Evolutionary conservation across 2,888 invertebrate species (phyloP).

Genomic region (Tridacna crocea): DNA sequence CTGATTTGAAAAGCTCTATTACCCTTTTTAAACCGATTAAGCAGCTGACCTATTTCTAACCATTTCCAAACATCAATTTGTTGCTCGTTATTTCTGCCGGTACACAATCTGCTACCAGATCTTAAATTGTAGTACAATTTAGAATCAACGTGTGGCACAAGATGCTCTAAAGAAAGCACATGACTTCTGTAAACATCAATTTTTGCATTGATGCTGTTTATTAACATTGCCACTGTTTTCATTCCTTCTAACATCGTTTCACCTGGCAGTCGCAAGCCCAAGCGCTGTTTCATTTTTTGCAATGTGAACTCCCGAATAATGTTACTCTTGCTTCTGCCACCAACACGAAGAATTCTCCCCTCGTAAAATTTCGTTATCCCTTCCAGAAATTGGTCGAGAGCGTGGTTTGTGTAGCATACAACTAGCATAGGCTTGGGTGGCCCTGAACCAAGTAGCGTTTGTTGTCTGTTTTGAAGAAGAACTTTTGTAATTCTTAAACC

Average conservation of each 20-base stretch:
- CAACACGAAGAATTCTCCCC: conserved; percentile 76
- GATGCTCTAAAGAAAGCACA: conserved; percentile 62
- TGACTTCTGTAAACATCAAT: conserved; percentile 56
- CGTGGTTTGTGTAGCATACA: conserved; percentile 83
- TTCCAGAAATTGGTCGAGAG: conserved; percentile 82
- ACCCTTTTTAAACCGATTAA: background rate
- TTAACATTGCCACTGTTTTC: background rate
- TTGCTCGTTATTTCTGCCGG: too few species aligned
- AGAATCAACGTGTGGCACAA: conserved; percentile 48
- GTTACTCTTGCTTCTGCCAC: conserved; percentile 72
- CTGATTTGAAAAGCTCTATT: background rate
- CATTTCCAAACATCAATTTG: background rate
- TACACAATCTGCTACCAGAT: background rate
- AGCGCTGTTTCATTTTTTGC: background rate
- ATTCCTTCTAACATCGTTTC: background rate
- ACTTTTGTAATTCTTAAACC: conserved; percentile 89
- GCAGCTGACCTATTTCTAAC: background rate
- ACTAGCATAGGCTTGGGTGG: conserved; percentile 76
- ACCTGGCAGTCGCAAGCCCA: background rate
- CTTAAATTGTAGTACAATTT: background rate
- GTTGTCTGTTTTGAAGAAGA: conserved; percentile 79
- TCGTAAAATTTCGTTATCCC: conserved; percentile 71
- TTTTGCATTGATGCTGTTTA: conserved; percentile 16
- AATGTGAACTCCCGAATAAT: background rate
- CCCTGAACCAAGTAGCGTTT: conserved; percentile 77